Evolutionary conservation across 2,888 invertebrate genomes (phyloP), one percentile per base, ranked within the genome.

Genomic region (Catocala fraxini): DNA sequence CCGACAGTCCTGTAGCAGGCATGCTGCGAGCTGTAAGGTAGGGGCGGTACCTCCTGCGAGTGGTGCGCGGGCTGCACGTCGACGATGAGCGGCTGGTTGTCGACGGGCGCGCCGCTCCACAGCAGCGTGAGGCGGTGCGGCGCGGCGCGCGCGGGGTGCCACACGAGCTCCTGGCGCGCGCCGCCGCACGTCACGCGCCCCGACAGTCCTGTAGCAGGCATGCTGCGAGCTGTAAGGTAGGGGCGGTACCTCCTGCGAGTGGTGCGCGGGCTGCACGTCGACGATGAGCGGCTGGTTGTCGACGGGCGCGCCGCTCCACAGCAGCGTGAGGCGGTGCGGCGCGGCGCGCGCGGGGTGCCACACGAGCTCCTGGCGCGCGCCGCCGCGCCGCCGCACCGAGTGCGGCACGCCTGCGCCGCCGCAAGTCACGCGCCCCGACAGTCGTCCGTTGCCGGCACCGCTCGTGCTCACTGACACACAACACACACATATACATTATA

Each of bases 331-430:
- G 77, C 97, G 95, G 88, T 99, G 99, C 2, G 98, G 97, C 25
- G 98, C 97, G 1, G 98, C 97, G 45, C 97, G 94, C 0, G 97
- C 96, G 0, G 99, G 99, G 86, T 98, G 98, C 91, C 98, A 99
- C 63, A 97, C 96, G 35, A 98, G 96, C 89, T 97, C 97, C 90
- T 97, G 97, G 57, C 97, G 93, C 3, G 84, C 85, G 51, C 96
- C 96, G 35, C 97, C 96, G 74, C 96, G 96, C 59, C 97, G 96
- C 15, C 97, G 95, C 68, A 98, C 96, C 66, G 97, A 96, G 85
- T 98, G 97, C 33, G 98, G 97, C 5, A 98, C 97, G 69, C 97
- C 96, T 39, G 96, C 95, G 3, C 97, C 97, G 34, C 97, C 98
- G 74, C 98, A 97, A 65, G 96, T 96, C 25, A 99, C 97, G 49